phyloP scores from a whole-genome alignment of 2,888 invertebrate species.

The Synanthedon andrenaeformis region DNA sequence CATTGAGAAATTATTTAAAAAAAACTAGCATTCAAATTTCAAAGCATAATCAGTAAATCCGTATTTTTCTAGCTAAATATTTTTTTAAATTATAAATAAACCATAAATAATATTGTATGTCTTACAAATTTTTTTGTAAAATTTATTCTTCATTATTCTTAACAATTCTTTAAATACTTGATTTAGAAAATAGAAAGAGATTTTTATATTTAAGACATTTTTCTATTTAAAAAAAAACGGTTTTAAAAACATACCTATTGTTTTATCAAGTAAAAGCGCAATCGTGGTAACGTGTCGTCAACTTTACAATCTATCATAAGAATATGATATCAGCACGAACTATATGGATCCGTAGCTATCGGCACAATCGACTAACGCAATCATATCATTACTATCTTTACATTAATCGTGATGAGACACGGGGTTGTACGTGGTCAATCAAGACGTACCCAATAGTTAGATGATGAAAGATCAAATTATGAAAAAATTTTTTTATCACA shows the following conservation, averaged over 20 bases:
- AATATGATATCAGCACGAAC: background rate
- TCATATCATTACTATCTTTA: background rate
- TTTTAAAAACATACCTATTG: too few relatives aligned
- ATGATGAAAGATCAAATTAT: too few relatives aligned
- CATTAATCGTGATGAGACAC: constrained; percentile 3
- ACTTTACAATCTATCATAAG: background rate
- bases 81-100: too few relatives aligned
- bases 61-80: too few relatives aligned
- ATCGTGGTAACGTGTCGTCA: background rate
- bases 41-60: too few relatives aligned
- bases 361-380: background rate
- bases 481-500: too few relatives aligned
- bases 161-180: background rate
- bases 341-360: background rate
- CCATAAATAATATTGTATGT: too few relatives aligned
- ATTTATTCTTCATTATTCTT: background rate
- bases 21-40: too few relatives aligned
- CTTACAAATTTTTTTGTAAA: background rate
- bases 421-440: constrained; percentile 5
- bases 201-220: too few relatives aligned
- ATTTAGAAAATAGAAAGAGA: too few relatives aligned
- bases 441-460: background rate
- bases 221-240: too few relatives aligned
- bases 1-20: too few relatives aligned
- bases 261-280: background rate